Evolutionary conservation across 2,797 vertebrate species (phyloP), one percentile per base, ranked within the genome.

Genomic region (Sus cebifrons): DNA sequence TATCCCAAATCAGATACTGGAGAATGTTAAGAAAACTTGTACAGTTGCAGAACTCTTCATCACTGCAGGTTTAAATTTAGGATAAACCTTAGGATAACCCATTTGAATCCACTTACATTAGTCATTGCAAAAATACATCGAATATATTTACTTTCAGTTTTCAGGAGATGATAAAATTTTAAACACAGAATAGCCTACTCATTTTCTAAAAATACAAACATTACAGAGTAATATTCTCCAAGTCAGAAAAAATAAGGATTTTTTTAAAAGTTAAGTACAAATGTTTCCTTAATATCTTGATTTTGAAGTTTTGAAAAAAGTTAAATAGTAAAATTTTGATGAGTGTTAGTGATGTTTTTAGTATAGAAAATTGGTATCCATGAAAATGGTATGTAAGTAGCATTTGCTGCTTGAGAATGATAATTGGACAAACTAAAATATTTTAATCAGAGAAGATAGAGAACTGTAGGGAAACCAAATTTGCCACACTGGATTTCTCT

Each of bases 261-360:
- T 84, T 84, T 44, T 5, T 60, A 67, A 86, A 86, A 71, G 8
- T 20, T 58, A 84, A 84, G 14, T 77, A 70, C 3, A 85, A 64
- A 60, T 64, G 0, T 70, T 88, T 11, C 54, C 21, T 58, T 86
- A 93, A 9, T 84, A 89, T 49, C 58, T 93, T 93, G 20, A 88
- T 68, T 1, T 44, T 65, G n/a, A 70, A 90, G 44, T 56, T 2
- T 17, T 86, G 40, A 86, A 79, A 92, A 81, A 1, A 67, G 60
- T 73, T 91, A 74, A 86, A 75, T 68, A 40, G 44, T 49, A 2
- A 88, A 95, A 36, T 77, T 78, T 88, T 97, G 62, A 67, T 89
- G 15, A 91, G 1, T 36, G 89, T 10, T 89, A 29, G 1, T 70
- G 52, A 18, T 85, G 3, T 8, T 86, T 89, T 83, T 36, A 89